These are phyloP conservation scores for Ferrisia virgata DNA, from an alignment of 2,888 invertebrate species.

Conservation along the genomic window DNA sequence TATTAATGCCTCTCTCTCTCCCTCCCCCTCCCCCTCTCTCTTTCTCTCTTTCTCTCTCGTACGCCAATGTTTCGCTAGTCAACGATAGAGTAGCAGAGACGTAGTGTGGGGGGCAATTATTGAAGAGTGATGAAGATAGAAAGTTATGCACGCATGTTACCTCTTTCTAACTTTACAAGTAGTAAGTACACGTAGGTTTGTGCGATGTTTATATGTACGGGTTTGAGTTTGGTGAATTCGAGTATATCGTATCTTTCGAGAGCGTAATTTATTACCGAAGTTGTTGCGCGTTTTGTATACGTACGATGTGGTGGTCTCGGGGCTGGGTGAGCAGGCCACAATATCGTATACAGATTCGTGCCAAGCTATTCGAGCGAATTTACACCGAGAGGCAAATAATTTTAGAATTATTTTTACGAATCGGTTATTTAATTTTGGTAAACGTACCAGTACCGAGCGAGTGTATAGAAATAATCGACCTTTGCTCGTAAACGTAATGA, in stretches of 20 bases:
- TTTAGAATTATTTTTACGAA: slow-evolving; percentile 14
- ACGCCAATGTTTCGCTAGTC: no score
- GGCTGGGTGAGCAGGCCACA: neutral
- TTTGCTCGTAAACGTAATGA: neutral
- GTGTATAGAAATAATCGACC: neutral
- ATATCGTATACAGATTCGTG: neutral
- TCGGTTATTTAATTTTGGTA: slow-evolving; percentile 4
- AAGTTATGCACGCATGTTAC: neutral
- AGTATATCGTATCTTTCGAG: neutral
- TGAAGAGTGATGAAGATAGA: neutral
- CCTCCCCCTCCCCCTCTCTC: no score
- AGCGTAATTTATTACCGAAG: neutral
- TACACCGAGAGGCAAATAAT: neutral
- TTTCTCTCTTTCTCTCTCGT: no score
- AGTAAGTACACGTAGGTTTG: no score
- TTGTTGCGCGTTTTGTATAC: neutral
- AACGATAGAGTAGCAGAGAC: neutral
- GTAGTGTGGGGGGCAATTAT: neutral
- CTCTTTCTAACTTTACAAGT: no score
- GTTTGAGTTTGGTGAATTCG: neutral
- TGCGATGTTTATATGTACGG: neutral
- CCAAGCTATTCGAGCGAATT: neutral
- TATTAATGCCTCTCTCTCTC: neutral
- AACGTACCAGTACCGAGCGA: neutral
- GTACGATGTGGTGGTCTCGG: neutral